Conservation (phyloP, 2,888 invertebrate species). For the Drosophila mayaguana region DNA sequence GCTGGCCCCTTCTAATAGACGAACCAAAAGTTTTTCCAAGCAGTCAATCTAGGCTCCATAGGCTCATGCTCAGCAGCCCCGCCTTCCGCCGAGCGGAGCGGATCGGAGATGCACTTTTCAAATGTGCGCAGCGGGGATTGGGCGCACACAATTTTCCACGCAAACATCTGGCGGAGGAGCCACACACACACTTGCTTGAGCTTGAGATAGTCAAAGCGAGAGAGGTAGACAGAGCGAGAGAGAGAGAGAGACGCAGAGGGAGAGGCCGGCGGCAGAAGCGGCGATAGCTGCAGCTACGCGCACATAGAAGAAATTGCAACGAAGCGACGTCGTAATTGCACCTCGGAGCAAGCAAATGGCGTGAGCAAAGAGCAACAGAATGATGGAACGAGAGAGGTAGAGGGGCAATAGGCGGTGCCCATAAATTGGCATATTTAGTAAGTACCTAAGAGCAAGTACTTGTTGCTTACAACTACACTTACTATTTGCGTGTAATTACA, state of each 20-base stretch:
- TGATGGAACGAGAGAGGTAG: neutral
- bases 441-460: constrained; percentile 30
- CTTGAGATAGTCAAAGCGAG: constrained; percentile 44
- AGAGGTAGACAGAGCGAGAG: neutral
- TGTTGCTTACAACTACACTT: constrained; percentile 15
- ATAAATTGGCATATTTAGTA: constrained; percentile 26
- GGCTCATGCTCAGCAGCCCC: constrained; percentile 38
- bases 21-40: constrained; percentile 76
- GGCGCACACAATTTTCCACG: constrained; percentile 68
- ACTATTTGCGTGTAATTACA: constrained; percentile 13
- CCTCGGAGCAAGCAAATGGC: constrained; percentile 21
- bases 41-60: constrained; percentile 73
- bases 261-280: constrained; percentile 29
- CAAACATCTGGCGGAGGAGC: constrained; percentile 69
- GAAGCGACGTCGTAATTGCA: constrained; percentile 60
- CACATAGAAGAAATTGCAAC: constrained; percentile 79
- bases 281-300: constrained; percentile 64
- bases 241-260: constrained; percentile 20
- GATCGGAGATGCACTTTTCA: constrained; percentile 77
- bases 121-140: constrained; percentile 63
- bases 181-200: constrained; percentile 28
- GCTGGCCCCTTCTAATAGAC: constrained; percentile 64
- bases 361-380: neutral
- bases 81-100: neutral
- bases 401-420: constrained; percentile 31